Evolutionary conservation across 1,140 invertebrate species (phyloP), one percentile per base, ranked within the genome.

Genomic region (Drosophila yakuba): DNA sequence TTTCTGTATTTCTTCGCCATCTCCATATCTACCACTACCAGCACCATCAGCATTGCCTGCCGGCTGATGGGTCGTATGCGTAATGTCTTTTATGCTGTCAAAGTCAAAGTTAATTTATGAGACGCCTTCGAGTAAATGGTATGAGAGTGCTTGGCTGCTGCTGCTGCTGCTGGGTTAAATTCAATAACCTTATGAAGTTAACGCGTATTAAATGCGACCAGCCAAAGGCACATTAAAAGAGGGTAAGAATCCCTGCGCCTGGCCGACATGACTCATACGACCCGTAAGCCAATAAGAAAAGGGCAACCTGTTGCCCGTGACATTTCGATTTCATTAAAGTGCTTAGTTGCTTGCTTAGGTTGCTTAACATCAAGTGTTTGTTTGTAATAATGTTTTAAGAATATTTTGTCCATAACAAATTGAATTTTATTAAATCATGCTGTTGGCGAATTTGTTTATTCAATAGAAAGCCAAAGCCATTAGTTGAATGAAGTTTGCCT

Each of bases 161-260:
- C 23, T n/a, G n/a, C 23, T 23, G 2, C 8, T 14, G 38, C 25
- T n/a, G 48, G 39, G 64, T 57, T 52, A 80, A 84, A 84, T 86
- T 78, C 81, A 84, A 84, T 84, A 77, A 84, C 71, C 81, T 74
- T 81, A 86, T 86, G 68, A 80, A 85, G 78, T 85, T 80, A 84
- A 73, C 74, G 81, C 73, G 68, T 61, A 85, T 84, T 80, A 84
- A 83, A 85, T 80, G 58, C 71, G 63, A 58, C 58, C 57, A 48
- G 48, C 44, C 55, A 45, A 28, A 67, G 39, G 54, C 39, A 44
- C 51, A 50, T 64, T 67, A 36, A n/a, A 64, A 43, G 38, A 17
- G 66, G 32, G 20, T 6, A 25, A 15, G 44, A 20, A 50, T 50
- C 44, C 35, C 20, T 38, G 58, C 56, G 11, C 57, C 36, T 63